Conservation (phyloP, 2,113 vertebrate species). For the Pholis gunnellus region DNA sequence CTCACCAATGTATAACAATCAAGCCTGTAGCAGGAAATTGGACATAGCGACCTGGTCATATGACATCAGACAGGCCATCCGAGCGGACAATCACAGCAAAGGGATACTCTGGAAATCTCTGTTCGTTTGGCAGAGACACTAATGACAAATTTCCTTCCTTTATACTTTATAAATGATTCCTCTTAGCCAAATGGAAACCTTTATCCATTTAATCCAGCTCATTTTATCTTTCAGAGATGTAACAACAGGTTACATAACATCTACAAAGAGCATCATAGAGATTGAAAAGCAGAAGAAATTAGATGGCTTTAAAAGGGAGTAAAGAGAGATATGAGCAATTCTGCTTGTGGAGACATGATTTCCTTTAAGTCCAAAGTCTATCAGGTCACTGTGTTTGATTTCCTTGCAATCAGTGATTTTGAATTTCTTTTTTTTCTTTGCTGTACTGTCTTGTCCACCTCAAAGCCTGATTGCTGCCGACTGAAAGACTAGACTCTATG, state of each 20-base stretch:
- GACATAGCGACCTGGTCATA: slow-evolving; percentile 58
- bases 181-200: slow-evolving; percentile 65
- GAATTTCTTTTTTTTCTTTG: slow-evolving; percentile 23
- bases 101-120: slow-evolving; percentile 24
- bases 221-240: slow-evolving; percentile 48
- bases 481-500: slow-evolving; percentile 39
- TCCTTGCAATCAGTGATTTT: slow-evolving; percentile 17
- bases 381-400: slow-evolving; percentile 32
- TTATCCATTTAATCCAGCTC: slow-evolving; percentile 54
- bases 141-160: slow-evolving; percentile 70
- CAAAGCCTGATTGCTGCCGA: slow-evolving; percentile 31
- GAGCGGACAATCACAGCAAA: slow-evolving; percentile 20
- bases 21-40: slow-evolving; percentile 59
- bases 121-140: slow-evolving; percentile 55
- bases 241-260: slow-evolving; percentile 54
- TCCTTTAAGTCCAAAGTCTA: not conserved
- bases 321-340: slow-evolving; percentile 11
- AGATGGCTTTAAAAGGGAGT: slow-evolving; percentile 16
- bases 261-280: slow-evolving; percentile 3
- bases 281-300: slow-evolving; percentile 29
- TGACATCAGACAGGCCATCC: slow-evolving; percentile 37
- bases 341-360: not conserved
- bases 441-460: slow-evolving; percentile 10
- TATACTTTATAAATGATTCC: slow-evolving; percentile 68
- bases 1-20: slow-evolving; percentile 44